Percentiles rank a stretch among this genome's conserved stretches.
These are phyloP conservation scores for Pammene fasciana DNA, from an alignment of 2,888 invertebrate species.

Conservation along the genomic window DNA sequence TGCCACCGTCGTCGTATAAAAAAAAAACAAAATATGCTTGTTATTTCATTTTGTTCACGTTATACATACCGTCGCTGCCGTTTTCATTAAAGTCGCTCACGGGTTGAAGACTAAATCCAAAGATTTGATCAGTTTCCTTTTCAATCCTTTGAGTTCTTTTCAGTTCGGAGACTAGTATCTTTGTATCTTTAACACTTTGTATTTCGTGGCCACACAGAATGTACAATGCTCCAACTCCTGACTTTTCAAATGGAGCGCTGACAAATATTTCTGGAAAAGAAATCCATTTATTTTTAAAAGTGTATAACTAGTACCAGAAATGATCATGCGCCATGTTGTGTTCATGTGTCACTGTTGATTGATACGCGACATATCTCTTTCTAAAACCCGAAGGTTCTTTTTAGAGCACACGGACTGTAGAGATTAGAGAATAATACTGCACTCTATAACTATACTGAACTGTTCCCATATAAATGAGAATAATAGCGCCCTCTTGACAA, in stretches of 20 bases:
- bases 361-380: too few relatives aligned
- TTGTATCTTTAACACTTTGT: constrained; percentile 25
- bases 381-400: too few relatives aligned
- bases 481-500: too few relatives aligned
- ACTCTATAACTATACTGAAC: too few relatives aligned
- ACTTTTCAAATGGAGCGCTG: constrained; percentile 66
- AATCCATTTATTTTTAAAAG: neutral
- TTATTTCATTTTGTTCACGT: too few relatives aligned
- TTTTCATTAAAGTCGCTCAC: constrained; percentile 55
- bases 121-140: constrained; percentile 43
- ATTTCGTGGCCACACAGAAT: constrained; percentile 62
- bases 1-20: too few relatives aligned
- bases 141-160: constrained; percentile 55
- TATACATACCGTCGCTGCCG: constrained; percentile 59
- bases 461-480: too few relatives aligned
- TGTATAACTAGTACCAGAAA: neutral
- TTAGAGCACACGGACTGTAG: too few relatives aligned
- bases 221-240: constrained; percentile 59
- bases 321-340: too few relatives aligned
- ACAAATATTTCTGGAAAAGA: constrained; percentile 65
- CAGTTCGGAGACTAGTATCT: constrained; percentile 47
- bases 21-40: neutral
- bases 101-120: constrained; percentile 64
- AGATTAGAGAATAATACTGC: too few relatives aligned
- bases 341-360: too few relatives aligned